A percentile compares a stretch with the other conserved stretches of the same genome.
Evolutionary conservation across 2,113 vertebrate species (phyloP).

Genomic region (Callospermophilus lateralis): DNA sequence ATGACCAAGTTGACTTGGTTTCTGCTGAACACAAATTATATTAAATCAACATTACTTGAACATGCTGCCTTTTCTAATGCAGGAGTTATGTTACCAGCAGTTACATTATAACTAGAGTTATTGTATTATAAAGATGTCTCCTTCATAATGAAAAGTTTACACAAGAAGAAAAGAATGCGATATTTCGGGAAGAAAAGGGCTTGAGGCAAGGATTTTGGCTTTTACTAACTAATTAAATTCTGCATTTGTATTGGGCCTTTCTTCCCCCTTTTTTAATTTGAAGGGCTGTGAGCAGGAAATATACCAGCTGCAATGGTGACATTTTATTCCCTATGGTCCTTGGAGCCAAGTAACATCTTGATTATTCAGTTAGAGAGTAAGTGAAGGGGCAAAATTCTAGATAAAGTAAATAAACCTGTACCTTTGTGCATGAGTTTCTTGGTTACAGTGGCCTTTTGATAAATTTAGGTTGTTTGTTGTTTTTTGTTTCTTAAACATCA

Average conservation of each 20-base stretch:
- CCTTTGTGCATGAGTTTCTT: constrained; percentile 8
- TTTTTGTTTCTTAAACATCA: not conserved
- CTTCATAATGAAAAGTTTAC: constrained; percentile 94
- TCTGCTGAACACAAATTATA: constrained; percentile 89
- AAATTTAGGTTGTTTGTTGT: constrained; percentile 36
- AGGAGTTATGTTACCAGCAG: constrained; percentile 91
- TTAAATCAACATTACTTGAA: constrained; percentile 94
- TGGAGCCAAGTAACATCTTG: constrained; percentile 82
- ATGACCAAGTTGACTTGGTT: constrained; percentile 86
- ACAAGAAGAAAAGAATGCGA: constrained; percentile 88
- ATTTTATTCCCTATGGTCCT: constrained; percentile 85
- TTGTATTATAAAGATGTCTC: constrained; percentile 92
- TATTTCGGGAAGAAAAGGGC: constrained; percentile 90
- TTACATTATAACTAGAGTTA: constrained; percentile 92
- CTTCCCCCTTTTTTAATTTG: constrained; percentile 83
- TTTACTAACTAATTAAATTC: constrained; percentile 93
- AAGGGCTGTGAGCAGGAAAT: constrained; percentile 82
- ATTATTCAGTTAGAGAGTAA: constrained; percentile 83
- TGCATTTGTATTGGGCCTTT: constrained; percentile 84
- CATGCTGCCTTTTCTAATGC: constrained; percentile 90
- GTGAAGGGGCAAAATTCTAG: constrained; percentile 66
- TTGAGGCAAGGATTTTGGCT: constrained; percentile 88
- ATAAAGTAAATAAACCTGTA: constrained; percentile 73
- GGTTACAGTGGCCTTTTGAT: not conserved
- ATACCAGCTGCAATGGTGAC: constrained; percentile 83